Conservation (phyloP, 1,140 invertebrate genomes). For the Drosophila lini region DNA sequence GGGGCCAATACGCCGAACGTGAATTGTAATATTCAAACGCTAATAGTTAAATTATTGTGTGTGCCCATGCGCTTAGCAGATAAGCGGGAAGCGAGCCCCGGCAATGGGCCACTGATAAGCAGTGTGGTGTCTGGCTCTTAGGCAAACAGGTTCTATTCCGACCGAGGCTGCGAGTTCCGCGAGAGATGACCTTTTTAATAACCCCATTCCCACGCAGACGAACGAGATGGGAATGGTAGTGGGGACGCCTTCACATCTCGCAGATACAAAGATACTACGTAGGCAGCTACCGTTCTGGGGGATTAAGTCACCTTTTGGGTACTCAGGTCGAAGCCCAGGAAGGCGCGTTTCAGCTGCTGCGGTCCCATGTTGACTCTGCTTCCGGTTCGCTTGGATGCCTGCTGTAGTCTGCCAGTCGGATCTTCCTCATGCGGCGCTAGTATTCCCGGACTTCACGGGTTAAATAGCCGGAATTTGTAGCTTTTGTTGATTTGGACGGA, state of each 20-base stretch:
- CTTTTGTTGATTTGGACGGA: conserved; percentile 30
- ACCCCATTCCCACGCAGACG: conserved; percentile 27
- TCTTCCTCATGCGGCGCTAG: conserved; percentile 16
- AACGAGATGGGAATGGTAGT: not conserved
- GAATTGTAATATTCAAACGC: conserved; percentile 25
- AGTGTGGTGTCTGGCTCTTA: not conserved
- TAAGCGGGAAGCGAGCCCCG: conserved; percentile 21
- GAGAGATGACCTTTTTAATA: conserved; percentile 33
- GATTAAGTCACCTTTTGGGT: conserved; percentile 89
- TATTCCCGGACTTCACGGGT: conserved; percentile 6
- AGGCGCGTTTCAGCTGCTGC: conserved; percentile 83
- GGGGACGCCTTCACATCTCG: conserved; percentile 13
- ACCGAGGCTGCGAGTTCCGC: conserved; percentile 12
- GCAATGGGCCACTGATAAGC: conserved; percentile 28
- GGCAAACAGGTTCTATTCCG: conserved; percentile 14
- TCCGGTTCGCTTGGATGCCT: conserved; percentile 8
- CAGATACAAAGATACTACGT: conserved; percentile 38
- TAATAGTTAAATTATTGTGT: conserved; percentile 26
- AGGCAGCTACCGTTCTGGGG: conserved; percentile 47
- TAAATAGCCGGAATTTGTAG: conserved; percentile 3
- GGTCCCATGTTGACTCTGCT: conserved; percentile 51
- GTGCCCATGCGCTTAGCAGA: conserved; percentile 10
- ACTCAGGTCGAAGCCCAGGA: conserved; percentile 92
- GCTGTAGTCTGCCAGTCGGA: conserved; percentile 11
- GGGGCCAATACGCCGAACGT: conserved; percentile 25